A percentile compares a stretch with the other conserved stretches of the same genome.
phyloP scores from a whole-genome alignment of 1,140 invertebrate genomes.

The Eubasilissa regina region DNA sequence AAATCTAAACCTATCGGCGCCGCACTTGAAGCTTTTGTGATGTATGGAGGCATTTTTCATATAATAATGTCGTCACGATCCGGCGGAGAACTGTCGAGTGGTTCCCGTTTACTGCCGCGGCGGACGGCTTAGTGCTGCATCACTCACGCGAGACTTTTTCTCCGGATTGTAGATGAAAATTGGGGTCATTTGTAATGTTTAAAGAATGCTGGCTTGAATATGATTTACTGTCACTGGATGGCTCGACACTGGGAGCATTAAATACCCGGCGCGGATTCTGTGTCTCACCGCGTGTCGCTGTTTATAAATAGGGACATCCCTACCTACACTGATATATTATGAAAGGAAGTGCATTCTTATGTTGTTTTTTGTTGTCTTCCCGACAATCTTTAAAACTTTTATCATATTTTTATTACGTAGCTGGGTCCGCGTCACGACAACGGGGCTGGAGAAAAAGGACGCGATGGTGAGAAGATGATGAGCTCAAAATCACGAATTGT shows the following conservation, averaged over 20 bases:
- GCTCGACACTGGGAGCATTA: not conserved
- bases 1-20: conserved; percentile 3
- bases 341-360: not conserved
- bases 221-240: not conserved
- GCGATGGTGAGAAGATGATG: too few species aligned
- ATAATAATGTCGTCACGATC: conserved; percentile 34
- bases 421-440: too few species aligned
- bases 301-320: too few species aligned
- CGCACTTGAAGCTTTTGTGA: conserved; percentile 13
- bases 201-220: not conserved
- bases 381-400: too few species aligned
- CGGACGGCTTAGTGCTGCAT: not conserved
- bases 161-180: not conserved
- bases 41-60: conserved; percentile 34
- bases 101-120: not conserved
- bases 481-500: too few species aligned
- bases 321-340: too few species aligned
- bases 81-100: not conserved
- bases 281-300: too few species aligned
- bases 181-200: not conserved
- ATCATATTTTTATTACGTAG: too few species aligned
- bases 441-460: too few species aligned
- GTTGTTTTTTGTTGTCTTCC: not conserved
- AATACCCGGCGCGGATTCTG: not conserved
- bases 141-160: not conserved